Percentiles rank a stretch among this genome's conserved stretches.
phyloP scores from a whole-genome alignment of 1,140 invertebrate genomes.

The Megalopta genalis region DNA sequence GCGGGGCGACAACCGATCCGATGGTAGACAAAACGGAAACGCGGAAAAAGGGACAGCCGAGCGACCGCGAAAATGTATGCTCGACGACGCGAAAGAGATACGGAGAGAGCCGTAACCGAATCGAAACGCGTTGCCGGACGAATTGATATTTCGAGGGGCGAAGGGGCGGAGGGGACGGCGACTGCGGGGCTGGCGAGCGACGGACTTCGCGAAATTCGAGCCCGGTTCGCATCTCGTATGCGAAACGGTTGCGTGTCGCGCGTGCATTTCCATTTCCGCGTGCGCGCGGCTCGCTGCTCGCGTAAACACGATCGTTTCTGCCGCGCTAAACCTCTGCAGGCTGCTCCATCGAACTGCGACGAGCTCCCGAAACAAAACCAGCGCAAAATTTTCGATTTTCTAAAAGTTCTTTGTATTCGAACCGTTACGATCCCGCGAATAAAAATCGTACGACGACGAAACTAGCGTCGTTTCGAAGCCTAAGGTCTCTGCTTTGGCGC shows the following conservation, averaged over 20 bases:
- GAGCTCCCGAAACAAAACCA: too few species aligned
- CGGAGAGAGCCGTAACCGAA: slow-evolving; percentile 9
- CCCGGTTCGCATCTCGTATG: slow-evolving; percentile 21
- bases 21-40: not conserved
- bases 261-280: slow-evolving; percentile 53
- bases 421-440: too few species aligned
- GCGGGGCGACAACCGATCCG: not conserved
- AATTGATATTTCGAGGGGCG: slow-evolving; percentile 10
- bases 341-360: too few species aligned
- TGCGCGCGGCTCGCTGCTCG: not conserved
- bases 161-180: not conserved
- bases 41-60: not conserved
- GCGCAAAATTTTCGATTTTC: too few species aligned
- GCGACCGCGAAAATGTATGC: slow-evolving; percentile 3
- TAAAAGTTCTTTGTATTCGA: too few species aligned
- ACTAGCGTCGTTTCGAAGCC: too few species aligned
- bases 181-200: not conserved
- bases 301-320: not conserved
- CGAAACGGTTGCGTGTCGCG: slow-evolving; percentile 40
- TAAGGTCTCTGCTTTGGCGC: too few species aligned
- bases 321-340: too few species aligned
- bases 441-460: too few species aligned
- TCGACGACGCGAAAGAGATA: slow-evolving; percentile 10
- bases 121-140: slow-evolving; percentile 8
- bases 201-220: not conserved